These are phyloP conservation scores for Apamea monoglypha DNA, from an alignment of 2,888 invertebrate genomes.

Conservation along the genomic window DNA sequence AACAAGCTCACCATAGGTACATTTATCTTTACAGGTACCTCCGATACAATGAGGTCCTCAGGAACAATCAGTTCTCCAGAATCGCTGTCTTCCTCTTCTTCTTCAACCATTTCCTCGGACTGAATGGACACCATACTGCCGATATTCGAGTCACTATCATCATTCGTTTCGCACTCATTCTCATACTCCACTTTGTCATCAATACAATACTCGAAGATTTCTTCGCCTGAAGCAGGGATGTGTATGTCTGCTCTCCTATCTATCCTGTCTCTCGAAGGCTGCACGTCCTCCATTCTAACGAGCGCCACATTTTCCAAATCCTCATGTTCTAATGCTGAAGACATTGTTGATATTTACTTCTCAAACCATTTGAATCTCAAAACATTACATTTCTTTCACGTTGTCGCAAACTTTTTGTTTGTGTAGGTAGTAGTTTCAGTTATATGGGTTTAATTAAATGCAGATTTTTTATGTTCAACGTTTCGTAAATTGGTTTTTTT, in stretches of 20 bases:
- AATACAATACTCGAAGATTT: constrained; percentile 74
- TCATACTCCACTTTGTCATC: constrained; percentile 74
- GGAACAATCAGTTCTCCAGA: constrained; percentile 75
- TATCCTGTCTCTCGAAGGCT: constrained; percentile 78
- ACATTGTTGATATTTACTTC: constrained; percentile 73
- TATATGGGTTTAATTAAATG: neutral
- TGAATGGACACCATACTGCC: constrained; percentile 84
- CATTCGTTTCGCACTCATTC: constrained; percentile 75
- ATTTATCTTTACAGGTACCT: constrained; percentile 36
- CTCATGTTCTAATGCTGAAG: constrained; percentile 80
- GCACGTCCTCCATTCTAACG: constrained; percentile 85
- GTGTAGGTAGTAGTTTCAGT: neutral
- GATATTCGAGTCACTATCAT: constrained; percentile 81
- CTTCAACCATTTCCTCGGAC: constrained; percentile 76
- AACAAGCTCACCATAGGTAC: constrained; percentile 65
- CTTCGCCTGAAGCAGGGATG: constrained; percentile 54
- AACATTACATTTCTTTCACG: constrained; percentile 36
- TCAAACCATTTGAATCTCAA: constrained; percentile 65
- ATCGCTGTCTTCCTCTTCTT: constrained; percentile 63
- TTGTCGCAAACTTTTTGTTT: neutral
- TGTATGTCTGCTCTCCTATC: constrained; percentile 67
- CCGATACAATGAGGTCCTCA: constrained; percentile 67
- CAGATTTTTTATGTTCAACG: neutral
- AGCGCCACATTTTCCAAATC: constrained; percentile 83
- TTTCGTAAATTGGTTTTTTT: neutral